Evolutionary conservation across 1,140 invertebrate genomes (phyloP), one percentile per base, ranked within the genome.

Genomic region (Leptinotarsa defecta): DNA sequence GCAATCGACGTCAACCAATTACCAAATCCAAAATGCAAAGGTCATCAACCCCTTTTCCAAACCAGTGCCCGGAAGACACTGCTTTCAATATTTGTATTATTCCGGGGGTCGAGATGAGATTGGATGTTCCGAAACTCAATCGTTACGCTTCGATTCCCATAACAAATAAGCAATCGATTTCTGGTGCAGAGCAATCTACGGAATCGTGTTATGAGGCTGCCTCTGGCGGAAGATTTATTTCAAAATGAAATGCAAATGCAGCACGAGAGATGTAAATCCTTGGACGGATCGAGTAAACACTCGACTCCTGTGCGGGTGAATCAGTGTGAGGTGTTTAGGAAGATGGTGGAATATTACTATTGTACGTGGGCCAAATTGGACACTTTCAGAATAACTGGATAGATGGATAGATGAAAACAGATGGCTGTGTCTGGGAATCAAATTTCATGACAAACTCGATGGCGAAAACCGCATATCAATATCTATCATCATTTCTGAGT

Each of bases 111-210:
- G 52, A 19, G 52, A 57, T 57, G 52, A 17, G 52, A 57, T 57
- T 57, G 52, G 52, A 57, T 57, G n/a, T 15, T 19, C 52, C 52
- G 52, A 57, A 43, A 57, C 5, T 57, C 52, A 57, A 57, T 57
- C 52, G 52, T 57, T 57, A 57, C 52, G 52, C 52, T 57, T 57
- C 52, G 4, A 57, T 17, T 57, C 52, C n/a, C 52, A 57, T 57
- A 57, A 57, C 52, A 57, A 57, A 57, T 57, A 57, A 57, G 52
- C 52, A 57, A 57, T 57, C 52, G 52, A 57, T 57, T 57, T 57
- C 52, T 57, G n/a, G 13, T 57, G 52, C 52, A 57, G n/a, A 17
- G 52, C 52, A 57, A 57, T 57, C 52, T 57, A 57, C 17, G 52
- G 52, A 57, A 57, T 57, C 52, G 52, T 57, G 52, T 57, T 57